Evolutionary conservation across 2,113 vertebrate species (phyloP).

Genomic region (Enhydra lutris): DNA sequence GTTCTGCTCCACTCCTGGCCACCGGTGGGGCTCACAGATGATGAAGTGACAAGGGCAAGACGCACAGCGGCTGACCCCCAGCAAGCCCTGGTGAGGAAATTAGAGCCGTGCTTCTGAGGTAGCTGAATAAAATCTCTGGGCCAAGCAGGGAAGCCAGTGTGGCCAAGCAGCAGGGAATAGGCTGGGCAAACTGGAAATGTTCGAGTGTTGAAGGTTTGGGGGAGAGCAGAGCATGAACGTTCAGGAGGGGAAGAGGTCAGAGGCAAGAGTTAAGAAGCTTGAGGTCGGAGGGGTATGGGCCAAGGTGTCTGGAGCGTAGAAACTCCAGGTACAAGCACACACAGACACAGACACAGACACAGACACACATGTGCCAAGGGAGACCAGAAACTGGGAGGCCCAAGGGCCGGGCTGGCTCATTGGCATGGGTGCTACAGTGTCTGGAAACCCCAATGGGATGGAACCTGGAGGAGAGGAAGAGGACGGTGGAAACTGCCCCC

Average conservation of each 20-base stretch:
- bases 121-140: background rate
- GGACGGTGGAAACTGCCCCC: background rate
- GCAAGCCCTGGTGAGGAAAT: background rate
- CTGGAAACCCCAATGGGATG: background rate
- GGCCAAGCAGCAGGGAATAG: background rate
- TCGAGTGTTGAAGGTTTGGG: background rate
- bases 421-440: too few relatives aligned
- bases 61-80: fast-evolving
- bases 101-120: background rate
- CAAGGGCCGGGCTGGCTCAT: too few relatives aligned
- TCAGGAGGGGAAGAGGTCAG: background rate
- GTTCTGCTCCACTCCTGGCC: background rate
- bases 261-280: background rate
- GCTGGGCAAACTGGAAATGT: background rate
- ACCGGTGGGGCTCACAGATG: background rate
- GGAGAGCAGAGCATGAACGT: background rate
- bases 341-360: background rate
- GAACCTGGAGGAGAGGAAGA: background rate
- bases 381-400: background rate
- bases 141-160: background rate
- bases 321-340: background rate
- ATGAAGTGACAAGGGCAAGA: background rate
- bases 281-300: background rate
- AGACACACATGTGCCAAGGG: background rate
- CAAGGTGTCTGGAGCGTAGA: background rate